These are phyloP conservation scores for Heterochromis multidens DNA, from an alignment of 2,113 vertebrate species.

Conservation along the genomic window DNA sequence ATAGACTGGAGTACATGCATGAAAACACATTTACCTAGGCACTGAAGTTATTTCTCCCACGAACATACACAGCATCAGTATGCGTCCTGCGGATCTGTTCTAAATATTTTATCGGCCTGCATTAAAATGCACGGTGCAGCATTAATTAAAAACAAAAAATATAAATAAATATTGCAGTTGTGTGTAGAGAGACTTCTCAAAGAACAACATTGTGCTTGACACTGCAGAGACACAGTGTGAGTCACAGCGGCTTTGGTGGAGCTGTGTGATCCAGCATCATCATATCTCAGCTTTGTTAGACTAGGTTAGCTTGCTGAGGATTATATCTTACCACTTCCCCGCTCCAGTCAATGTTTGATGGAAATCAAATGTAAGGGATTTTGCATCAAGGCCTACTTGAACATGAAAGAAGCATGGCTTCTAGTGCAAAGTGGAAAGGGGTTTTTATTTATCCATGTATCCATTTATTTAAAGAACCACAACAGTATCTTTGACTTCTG, in stretches of 20 bases:
- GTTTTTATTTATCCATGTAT: constrained; percentile 25
- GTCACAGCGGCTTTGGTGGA: constrained; percentile 11
- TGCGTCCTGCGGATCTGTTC: not conserved
- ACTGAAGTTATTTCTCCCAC: not conserved
- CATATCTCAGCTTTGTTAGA: constrained; percentile 19
- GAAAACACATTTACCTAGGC: not conserved
- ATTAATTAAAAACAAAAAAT: constrained; percentile 44
- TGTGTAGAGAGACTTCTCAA: constrained; percentile 26
- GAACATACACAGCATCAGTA: not conserved
- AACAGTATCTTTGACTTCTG: not conserved
- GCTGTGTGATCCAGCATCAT: constrained; percentile 44
- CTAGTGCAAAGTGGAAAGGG: not conserved
- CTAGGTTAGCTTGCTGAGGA: constrained; percentile 4
- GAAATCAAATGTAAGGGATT: constrained; percentile 27
- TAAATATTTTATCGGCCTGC: constrained; percentile 33
- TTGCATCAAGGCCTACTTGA: constrained; percentile 1
- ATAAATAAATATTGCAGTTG: constrained; percentile 37
- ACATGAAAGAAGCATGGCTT: not conserved
- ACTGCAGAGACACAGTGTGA: not conserved
- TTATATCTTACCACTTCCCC: constrained; percentile 2
- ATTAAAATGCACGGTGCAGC: constrained; percentile 33
- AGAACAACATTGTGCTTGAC: constrained; percentile 22
- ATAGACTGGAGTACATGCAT: not conserved
- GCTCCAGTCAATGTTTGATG: constrained; percentile 1
- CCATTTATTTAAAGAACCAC: constrained; percentile 32